Conservation (phyloP, 1,140 invertebrate genomes). For the Tetramorium alpestre region DNA sequence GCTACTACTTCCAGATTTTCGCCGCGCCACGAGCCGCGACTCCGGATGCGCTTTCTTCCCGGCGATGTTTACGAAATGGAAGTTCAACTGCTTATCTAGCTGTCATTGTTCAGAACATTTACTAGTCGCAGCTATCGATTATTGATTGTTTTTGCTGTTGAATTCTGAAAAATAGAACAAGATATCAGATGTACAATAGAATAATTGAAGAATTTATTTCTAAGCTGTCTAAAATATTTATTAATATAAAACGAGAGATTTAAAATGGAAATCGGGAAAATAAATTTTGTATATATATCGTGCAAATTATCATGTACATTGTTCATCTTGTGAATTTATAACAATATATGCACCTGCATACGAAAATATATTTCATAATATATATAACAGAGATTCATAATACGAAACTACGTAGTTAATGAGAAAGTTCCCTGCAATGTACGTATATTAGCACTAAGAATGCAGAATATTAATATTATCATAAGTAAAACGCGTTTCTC, state of each 20-base stretch:
- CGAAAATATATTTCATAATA: slow-evolving; percentile 13
- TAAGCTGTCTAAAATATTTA: background rate
- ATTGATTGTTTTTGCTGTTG: background rate
- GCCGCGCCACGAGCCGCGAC: background rate
- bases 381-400: slow-evolving; percentile 4
- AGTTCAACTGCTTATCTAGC: background rate
- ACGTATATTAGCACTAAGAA: background rate
- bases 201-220: background rate
- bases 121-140: background rate
- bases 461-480: slow-evolving; percentile 28
- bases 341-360: background rate
- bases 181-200: background rate
- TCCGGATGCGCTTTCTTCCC: background rate
- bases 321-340: background rate
- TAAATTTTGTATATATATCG: background rate
- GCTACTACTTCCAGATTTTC: slow-evolving; percentile 55
- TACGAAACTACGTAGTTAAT: background rate
- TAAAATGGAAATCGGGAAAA: background rate
- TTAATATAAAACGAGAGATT: background rate
- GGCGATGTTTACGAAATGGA: background rate
- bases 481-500: background rate
- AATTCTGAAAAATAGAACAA: background rate
- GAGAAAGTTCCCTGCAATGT: background rate
- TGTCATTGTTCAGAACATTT: background rate
- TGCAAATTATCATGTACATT: background rate